Evolutionary conservation across 35 echinoderm and acorn worm genomes (phyloP).

Genomic region (Stichopus chloronotus): DNA sequence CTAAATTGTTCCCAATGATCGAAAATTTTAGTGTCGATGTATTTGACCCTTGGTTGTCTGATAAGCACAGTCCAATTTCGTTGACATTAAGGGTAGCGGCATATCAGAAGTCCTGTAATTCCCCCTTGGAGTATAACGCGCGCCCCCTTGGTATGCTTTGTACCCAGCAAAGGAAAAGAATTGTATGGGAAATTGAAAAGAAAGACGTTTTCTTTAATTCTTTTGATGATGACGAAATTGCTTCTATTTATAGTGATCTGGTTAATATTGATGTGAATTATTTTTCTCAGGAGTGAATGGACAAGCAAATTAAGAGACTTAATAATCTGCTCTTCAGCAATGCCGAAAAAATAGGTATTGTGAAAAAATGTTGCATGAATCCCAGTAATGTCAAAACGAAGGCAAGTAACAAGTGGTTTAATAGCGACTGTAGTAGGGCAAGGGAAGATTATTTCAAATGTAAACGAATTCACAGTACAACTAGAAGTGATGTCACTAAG

Average conservation of each 20-base stretch:
- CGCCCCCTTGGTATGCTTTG: background rate
- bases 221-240: conserved; percentile 9
- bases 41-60: conserved; percentile 1
- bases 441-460: background rate
- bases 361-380: background rate
- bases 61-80: too few species aligned
- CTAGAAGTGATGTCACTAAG: background rate
- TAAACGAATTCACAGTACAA: conserved; percentile 5
- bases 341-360: conserved; percentile 8
- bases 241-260: background rate
- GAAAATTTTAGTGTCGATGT: background rate
- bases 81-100: too few species aligned
- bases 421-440: too few species aligned
- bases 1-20: conserved; percentile 1
- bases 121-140: background rate
- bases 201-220: background rate
- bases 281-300: background rate
- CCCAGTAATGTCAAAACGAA: background rate
- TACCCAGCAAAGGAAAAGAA: background rate
- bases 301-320: conserved; percentile 15
- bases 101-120: background rate
- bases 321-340: background rate
- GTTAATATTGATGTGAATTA: background rate
- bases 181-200: background rate
- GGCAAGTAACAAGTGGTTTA: background rate